A percentile compares a stretch with the other conserved stretches of the same genome.
Conservation (phyloP, 2,888 invertebrate species). For the Sphaerophoria rueppellii region DNA sequence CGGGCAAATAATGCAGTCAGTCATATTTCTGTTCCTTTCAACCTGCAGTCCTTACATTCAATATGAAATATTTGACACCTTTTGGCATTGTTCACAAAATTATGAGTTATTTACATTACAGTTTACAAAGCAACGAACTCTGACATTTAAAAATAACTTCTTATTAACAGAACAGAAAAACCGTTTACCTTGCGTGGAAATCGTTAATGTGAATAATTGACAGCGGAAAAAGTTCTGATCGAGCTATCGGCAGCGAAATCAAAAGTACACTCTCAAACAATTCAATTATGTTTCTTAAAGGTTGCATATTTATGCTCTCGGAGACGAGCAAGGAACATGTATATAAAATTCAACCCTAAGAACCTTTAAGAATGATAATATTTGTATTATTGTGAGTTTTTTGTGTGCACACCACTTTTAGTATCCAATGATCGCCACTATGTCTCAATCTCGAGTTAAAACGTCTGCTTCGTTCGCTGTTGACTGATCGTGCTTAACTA, state of each 20-base stretch:
- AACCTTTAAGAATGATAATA: neutral
- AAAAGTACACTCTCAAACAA: conserved; percentile 35
- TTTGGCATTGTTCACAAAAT: too few species aligned
- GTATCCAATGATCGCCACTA: neutral
- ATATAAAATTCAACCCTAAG: neutral
- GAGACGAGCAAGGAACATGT: neutral
- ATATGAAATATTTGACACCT: too few species aligned
- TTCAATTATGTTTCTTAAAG: conserved; percentile 16
- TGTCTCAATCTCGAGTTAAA: conserved; percentile 24
- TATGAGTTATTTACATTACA: too few species aligned
- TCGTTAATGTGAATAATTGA: conserved; percentile 81
- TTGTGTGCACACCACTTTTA: neutral
- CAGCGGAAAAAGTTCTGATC: conserved; percentile 77
- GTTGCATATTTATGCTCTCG: conserved; percentile 30
- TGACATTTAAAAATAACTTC: neutral
- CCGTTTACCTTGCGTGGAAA: conserved; percentile 80
- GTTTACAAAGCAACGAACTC: neutral
- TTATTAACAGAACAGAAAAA: neutral
- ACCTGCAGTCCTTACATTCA: too few species aligned
- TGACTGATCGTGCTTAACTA: conserved; percentile 45
- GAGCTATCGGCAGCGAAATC: conserved; percentile 33
- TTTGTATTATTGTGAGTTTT: neutral
- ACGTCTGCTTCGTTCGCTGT: conserved; percentile 17
- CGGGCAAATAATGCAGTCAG: too few species aligned
- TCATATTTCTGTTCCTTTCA: too few species aligned